Conservation (phyloP, 2,113 vertebrate species). For the Xerus inauris region DNA sequence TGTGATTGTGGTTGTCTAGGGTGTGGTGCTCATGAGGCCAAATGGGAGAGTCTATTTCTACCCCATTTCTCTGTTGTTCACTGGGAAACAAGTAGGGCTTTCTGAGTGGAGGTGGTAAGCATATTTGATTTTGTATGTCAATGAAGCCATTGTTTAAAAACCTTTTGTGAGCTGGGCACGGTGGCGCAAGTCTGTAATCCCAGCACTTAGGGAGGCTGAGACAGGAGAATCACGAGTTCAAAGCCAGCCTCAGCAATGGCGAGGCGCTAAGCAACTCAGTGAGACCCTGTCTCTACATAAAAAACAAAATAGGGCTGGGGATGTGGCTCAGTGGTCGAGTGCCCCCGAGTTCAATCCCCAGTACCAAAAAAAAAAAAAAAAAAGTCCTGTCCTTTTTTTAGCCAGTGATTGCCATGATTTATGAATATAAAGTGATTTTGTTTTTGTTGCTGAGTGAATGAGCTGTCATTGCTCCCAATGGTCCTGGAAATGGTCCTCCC, state of each 20-base stretch:
- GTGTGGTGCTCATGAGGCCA: not conserved
- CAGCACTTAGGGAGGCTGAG: too few species aligned
- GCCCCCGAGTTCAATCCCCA: too few species aligned
- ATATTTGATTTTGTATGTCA: conserved; percentile 29
- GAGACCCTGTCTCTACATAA: too few species aligned
- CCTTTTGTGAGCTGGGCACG: too few species aligned
- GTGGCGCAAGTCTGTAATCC: too few species aligned
- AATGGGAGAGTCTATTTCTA: not conserved
- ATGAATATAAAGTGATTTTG: not conserved
- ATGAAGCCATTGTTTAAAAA: not conserved
- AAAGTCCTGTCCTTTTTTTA: not conserved
- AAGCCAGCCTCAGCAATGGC: too few species aligned
- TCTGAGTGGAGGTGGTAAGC: not conserved
- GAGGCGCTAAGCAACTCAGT: too few species aligned
- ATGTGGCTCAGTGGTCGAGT: too few species aligned
- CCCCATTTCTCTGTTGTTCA: not conserved
- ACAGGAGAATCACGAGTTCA: too few species aligned
- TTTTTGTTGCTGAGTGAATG: not conserved
- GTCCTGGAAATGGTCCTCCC: not conserved
- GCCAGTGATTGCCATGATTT: not conserved
- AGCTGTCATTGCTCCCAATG: not conserved
- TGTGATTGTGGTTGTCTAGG: not conserved
- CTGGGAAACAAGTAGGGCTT: not conserved
- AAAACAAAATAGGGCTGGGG: too few species aligned
- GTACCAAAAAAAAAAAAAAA: too few species aligned